phyloP scores from a whole-genome alignment of 2,888 invertebrate species.

The Dryococelus australis region DNA sequence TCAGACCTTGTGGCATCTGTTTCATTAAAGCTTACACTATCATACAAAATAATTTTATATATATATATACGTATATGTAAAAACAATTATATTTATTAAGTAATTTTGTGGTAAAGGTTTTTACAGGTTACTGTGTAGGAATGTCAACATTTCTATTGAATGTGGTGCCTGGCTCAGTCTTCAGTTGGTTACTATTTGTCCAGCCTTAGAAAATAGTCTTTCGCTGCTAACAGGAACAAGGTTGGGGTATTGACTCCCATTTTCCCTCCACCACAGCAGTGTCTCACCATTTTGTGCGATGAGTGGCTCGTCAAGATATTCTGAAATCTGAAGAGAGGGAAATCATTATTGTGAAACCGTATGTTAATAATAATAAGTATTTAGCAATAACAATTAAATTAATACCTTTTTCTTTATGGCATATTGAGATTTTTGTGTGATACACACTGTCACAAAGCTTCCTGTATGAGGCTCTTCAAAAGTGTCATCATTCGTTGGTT shows the following conservation, averaged over 20 bases:
- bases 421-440: neutral
- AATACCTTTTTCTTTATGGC: neutral
- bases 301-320: neutral
- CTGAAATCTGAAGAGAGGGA: neutral
- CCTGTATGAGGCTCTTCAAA: neutral
- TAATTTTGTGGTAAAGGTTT: neutral
- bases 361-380: neutral
- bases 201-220: slow-evolving; percentile 11
- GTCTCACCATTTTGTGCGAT: neutral
- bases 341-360: neutral
- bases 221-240: neutral
- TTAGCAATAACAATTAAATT: neutral
- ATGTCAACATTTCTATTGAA: neutral
- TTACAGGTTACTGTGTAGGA: neutral
- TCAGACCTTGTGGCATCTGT: too few species aligned
- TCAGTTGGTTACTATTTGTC: neutral
- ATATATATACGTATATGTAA: too few species aligned
- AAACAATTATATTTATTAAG: neutral
- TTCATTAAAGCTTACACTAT: too few species aligned
- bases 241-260: neutral
- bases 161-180: neutral
- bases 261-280: neutral
- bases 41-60: too few species aligned
- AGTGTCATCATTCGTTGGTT: neutral
- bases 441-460: neutral